A percentile compares a stretch with the other conserved stretches of the same genome.
phyloP scores from a whole-genome alignment of 2,888 invertebrate species.

The Alloscopus bannaensis region DNA sequence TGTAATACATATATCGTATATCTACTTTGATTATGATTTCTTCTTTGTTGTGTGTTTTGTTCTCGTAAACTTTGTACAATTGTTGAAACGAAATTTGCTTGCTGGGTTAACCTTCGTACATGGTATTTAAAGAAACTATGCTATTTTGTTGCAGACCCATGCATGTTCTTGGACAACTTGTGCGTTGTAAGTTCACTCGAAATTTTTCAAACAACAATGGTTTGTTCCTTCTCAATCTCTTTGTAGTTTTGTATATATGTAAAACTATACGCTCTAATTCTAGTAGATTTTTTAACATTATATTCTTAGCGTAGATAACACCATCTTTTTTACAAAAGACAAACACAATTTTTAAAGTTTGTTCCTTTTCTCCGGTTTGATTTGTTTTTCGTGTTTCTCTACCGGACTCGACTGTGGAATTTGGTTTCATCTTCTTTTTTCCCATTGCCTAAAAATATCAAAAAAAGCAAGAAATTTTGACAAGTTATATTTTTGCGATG shows the following conservation, averaged over 20 bases:
- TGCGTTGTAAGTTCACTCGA: slow-evolving; percentile 85
- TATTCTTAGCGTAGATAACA: too few species aligned
- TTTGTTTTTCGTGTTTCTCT: slow-evolving; percentile 5
- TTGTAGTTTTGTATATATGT: too few species aligned
- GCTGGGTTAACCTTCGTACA: too few species aligned
- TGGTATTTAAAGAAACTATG: slow-evolving; percentile 16
- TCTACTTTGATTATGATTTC: too few species aligned
- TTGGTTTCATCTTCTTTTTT: background rate
- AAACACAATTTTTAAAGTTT: background rate
- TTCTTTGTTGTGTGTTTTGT: background rate
- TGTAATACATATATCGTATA: too few species aligned
- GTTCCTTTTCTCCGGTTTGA: background rate
- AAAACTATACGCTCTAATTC: background rate
- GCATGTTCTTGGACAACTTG: slow-evolving; percentile 92
- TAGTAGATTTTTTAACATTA: too few species aligned
- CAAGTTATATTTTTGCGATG: too few species aligned
- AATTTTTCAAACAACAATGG: slow-evolving; percentile 1
- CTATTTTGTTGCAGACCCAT: slow-evolving; percentile 80
- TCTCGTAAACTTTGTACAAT: background rate
- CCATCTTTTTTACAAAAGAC: slow-evolving; percentile 1
- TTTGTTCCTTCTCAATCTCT: background rate
- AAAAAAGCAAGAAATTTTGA: too few species aligned
- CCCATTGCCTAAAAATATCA: background rate
- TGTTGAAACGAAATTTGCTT: background rate
- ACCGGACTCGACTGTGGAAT: slow-evolving; percentile 25